These are phyloP conservation scores for Arctopsyche grandis DNA, from an alignment of 1,140 invertebrate genomes.

Conservation along the genomic window DNA sequence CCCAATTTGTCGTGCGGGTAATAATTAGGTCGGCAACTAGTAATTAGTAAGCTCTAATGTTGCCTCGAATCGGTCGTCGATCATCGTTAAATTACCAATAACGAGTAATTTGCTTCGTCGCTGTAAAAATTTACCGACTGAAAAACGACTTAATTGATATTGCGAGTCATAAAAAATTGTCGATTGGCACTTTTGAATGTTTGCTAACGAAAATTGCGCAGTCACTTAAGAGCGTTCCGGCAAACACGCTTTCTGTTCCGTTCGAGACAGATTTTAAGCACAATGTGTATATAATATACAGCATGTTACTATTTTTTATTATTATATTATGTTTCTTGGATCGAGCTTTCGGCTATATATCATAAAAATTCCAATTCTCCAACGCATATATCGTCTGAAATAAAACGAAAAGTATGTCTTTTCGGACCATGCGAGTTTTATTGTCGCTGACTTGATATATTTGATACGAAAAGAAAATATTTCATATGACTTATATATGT, in stretches of 20 bases:
- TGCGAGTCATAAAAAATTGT: too few relatives aligned
- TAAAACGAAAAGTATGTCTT: constrained; percentile 22
- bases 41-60: background rate
- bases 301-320: background rate
- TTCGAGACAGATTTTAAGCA: too few relatives aligned
- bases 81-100: constrained; percentile 14
- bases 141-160: too few relatives aligned
- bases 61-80: constrained; percentile 1
- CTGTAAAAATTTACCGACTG: too few relatives aligned
- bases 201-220: too few relatives aligned
- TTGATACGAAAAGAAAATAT: constrained; percentile 1
- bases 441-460: constrained; percentile 26
- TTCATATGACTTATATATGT: background rate
- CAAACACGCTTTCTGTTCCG: too few relatives aligned
- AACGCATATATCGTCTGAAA: constrained; percentile 16
- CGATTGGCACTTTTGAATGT: too few relatives aligned
- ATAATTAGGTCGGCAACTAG: background rate
- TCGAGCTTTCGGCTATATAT: background rate
- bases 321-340: constrained; percentile 12
- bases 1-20: constrained; percentile 5
- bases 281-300: too few relatives aligned
- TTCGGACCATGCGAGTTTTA: constrained; percentile 12
- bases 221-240: too few relatives aligned
- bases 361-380: constrained; percentile 22
- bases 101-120: background rate